Evolutionary conservation across 2,888 invertebrate genomes (phyloP).

Genomic region (Tuberolachnus salignus): DNA sequence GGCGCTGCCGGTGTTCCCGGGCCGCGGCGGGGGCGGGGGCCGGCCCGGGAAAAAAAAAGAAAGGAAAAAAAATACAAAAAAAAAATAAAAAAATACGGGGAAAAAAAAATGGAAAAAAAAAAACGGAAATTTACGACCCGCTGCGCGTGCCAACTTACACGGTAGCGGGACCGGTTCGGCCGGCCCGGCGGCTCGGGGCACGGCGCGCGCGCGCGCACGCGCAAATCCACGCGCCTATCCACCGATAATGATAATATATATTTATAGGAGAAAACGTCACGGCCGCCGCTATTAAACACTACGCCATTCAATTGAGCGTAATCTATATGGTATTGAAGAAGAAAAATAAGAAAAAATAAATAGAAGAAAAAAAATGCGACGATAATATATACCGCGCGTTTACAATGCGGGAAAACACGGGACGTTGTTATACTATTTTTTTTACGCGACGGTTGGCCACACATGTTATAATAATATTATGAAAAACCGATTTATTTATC

Average conservation of each 20-base stretch:
- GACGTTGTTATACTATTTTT: too few relatives aligned
- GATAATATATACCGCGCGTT: background rate
- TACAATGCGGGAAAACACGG: background rate
- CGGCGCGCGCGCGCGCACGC: constrained; percentile 35
- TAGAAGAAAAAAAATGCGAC: background rate
- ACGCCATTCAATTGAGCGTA: too few relatives aligned
- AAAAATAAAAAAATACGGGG: too few relatives aligned
- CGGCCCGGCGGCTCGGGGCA: background rate
- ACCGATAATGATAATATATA: too few relatives aligned
- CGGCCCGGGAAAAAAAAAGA: background rate
- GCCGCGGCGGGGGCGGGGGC: background rate
- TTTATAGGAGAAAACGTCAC: background rate
- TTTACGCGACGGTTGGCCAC: too few relatives aligned
- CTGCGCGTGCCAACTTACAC: constrained; percentile 52
- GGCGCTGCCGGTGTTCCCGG: background rate
- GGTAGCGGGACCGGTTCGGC: constrained; percentile 54
- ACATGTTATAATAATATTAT: too few relatives aligned
- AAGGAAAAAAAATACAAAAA: too few relatives aligned
- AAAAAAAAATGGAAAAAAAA: too few relatives aligned
- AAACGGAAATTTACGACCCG: constrained; percentile 51
- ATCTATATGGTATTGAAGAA: too few relatives aligned
- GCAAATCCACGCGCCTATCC: background rate
- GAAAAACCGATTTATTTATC: too few relatives aligned
- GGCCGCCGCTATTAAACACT: background rate
- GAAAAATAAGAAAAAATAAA: too few relatives aligned